Base-by-base conservation (phyloP, 92 coral and sea anemone species). In the Phenganax stokvisi region DNA sequence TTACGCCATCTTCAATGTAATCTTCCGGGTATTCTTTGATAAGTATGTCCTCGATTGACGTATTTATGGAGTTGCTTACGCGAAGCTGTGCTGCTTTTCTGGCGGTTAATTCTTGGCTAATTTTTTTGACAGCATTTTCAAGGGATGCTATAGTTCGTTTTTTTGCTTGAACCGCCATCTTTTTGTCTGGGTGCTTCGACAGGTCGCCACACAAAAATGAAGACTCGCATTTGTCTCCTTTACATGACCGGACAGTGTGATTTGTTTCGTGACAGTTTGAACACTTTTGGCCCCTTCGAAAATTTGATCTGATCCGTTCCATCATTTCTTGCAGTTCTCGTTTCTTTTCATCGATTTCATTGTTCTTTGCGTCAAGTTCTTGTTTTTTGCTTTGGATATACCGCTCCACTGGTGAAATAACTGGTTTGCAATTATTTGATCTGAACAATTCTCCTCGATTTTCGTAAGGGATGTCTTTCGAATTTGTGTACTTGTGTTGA, bases 191-290 rank as follows among this genome's bases (percentile, higher is more conserved):
- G 47, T 37, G 47, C 47, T 37, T 37, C 47, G 47, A 37, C 47
- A 37, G 47, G 47, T 37, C 47, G 47, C 47, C 47, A 5, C 47
- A 37, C 47, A 37, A 37, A 37, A 37, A 37, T 37, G 47, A 37
- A 1, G 47, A 37, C 47, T 37, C 47, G 47, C 47, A 37, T 5
- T 37, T 37, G 47, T 37, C 47, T 37, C 47, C 47, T 67, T 30
- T 57, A 81, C 88, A 81, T n/a, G 86, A 72, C 56, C 88, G 56
- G 31, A 73, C 88, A 12, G 86, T 85, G 82, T 82, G 86, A 54
- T 81, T 81, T 72, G 62, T 85, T 61, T 69, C 15, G 67, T 85
- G 88, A 75, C 86, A 85, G 85, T 85, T 85, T 56, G 85, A 80
- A 72, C 88, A 85, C 47, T 37, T 30, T 37, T 68, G 73, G 2